Conservation (phyloP, 2,888 invertebrate species). For the Xylota sylvarum region DNA sequence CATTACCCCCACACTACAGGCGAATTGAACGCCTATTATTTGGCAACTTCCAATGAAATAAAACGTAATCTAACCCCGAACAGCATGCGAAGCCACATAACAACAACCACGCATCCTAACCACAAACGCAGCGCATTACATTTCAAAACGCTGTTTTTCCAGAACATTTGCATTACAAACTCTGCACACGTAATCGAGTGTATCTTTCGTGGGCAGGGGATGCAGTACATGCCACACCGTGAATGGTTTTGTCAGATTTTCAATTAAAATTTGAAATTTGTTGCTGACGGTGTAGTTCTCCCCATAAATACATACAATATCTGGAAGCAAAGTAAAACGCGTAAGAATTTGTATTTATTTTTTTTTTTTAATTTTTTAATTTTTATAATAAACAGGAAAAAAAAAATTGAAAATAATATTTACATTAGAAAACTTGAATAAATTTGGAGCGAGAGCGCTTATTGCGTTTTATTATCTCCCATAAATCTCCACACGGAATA, state of each 20-base stretch:
- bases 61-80: constrained; percentile 51
- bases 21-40: constrained; percentile 32
- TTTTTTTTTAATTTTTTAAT: constrained; percentile 11
- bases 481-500: constrained; percentile 81
- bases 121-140: constrained; percentile 58
- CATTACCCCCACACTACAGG: constrained; percentile 11
- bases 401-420: constrained; percentile 26
- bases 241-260: constrained; percentile 57
- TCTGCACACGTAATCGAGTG: constrained; percentile 55
- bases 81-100: constrained; percentile 55
- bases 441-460: not conserved
- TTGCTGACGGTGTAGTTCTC: not conserved
- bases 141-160: constrained; percentile 68
- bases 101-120: constrained; percentile 58
- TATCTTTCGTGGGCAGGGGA: constrained; percentile 13
- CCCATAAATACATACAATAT: not conserved
- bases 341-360: not conserved
- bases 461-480: constrained; percentile 75
- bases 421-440: constrained; percentile 23
- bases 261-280: constrained; percentile 52
- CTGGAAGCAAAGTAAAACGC: not conserved
- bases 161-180: constrained; percentile 68
- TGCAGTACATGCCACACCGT: not conserved
- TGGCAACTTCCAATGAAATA: constrained; percentile 51
- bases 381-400: constrained; percentile 27